phyloP scores from a whole-genome alignment of 1,140 invertebrate species.

The Chelonus insularis region DNA sequence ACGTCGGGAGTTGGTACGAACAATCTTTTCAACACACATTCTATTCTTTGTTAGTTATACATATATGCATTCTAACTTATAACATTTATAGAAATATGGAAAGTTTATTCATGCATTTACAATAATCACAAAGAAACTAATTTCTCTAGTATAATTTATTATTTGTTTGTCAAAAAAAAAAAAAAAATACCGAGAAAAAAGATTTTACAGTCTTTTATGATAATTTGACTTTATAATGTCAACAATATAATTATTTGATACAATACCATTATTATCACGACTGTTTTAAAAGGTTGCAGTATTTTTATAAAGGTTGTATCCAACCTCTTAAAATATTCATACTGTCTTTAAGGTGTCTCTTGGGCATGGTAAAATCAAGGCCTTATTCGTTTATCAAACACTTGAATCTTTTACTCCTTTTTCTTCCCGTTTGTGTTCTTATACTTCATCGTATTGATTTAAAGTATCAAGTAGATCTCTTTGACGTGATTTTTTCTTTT shows the following conservation, averaged over 20 bases:
- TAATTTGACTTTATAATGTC: not conserved
- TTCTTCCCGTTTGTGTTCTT: not conserved
- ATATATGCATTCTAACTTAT: not conserved
- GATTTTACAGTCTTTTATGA: too few species aligned
- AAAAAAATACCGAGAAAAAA: too few species aligned
- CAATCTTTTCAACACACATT: conserved; percentile 24
- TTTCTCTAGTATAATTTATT: too few species aligned
- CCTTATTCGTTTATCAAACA: not conserved
- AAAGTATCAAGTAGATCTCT: too few species aligned
- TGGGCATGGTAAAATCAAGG: conserved; percentile 46
- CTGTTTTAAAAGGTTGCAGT: conserved; percentile 45
- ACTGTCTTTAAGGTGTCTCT: conserved; percentile 25
- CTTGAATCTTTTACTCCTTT: not conserved
- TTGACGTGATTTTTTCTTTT: not conserved
- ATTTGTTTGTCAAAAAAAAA: too few species aligned
- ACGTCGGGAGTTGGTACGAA: conserved; percentile 31
- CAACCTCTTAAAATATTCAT: conserved; percentile 16
- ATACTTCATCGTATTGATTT: not conserved
- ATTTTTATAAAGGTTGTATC: conserved; percentile 50
- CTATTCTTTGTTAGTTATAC: not conserved
- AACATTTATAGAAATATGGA: not conserved
- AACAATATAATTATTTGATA: not conserved
- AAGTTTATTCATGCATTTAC: too few species aligned
- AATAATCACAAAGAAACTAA: too few species aligned
- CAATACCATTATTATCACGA: not conserved